Evolutionary conservation across 92 coral and sea anemone genomes (phyloP), one percentile per base, ranked within the genome.

Genomic region (Micromussa lordhowensis): DNA sequence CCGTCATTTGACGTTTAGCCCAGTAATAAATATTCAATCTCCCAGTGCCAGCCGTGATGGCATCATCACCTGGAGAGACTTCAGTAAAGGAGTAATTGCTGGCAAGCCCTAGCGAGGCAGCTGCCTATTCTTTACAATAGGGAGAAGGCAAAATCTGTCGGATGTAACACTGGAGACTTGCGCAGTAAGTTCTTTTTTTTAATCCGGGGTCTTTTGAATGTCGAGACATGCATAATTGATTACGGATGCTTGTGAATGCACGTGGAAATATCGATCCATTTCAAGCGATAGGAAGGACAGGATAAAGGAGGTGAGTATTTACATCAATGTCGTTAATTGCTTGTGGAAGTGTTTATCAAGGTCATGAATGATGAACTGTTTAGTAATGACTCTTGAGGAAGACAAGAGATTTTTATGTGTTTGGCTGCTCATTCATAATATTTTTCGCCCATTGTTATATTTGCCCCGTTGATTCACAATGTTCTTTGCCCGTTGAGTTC

Each of bases 31-130:
- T 4, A 55, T 79, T 55, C 69, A 9, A 11, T 79, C 82, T 79
- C 69, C 82, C 24, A 79, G 68, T 54, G 44, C 69, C 66, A 79
- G 82, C 82, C 82, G 44, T 29, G 82, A 79, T 1, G 55, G 13
- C 26, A 5, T 5, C 82, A 79, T 79, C 22, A 79, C 69, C 69
- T 55, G 82, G 69, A 79, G 82, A 79, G 82, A 79, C 21, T 55
- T 54, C 8, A 79, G 70, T 12, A 79, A 28, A 58, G n/a, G n/a
- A n/a, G n/a, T n/a, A n/a, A 64, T 64, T 64, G 40, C 35, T 69
- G 75, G 75, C 75, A 13, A 69, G 75, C 75, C 75, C n/a, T n/a
- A n/a, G n/a, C n/a, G n/a, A n/a, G n/a, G n/a, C n/a, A n/a, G n/a
- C n/a, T n/a, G n/a, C n/a, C 71, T 64, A 64, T 64, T 64, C 71